Evolutionary conservation across 2,888 invertebrate genomes (phyloP), one percentile per base, ranked within the genome.

Genomic region (Pammene fasciana): DNA sequence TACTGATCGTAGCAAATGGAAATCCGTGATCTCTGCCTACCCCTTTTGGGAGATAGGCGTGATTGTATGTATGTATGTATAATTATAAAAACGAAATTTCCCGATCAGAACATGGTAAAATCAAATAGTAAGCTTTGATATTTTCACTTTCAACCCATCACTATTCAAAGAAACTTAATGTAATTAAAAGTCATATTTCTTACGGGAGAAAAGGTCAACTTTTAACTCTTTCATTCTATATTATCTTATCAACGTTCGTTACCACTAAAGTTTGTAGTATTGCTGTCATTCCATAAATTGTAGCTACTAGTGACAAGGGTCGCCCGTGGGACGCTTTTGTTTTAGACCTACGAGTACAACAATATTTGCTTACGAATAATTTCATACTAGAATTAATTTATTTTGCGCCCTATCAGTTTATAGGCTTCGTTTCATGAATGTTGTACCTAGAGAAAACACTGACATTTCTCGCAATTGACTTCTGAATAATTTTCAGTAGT

Each of bases 331-430:
- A 62, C 61, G 61, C 61, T 62, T 62, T 62, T 50, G 50, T 50
- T 62, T 41, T 18, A 7, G 13, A 41, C 48, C 60, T 36, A 61
- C 43, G 26, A 46, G 50, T 50, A 48, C n/a, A 52, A 52, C 26
- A 62, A 62, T 62, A 62, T 62, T 62, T 62, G 50, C 52, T 62
- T 41, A 62, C 50, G 50, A 62, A 52, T 62, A 62, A 52, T 62
- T 52, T 62, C 50, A 26, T 62, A 52, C n/a, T 52, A 50, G 38
- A 41, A 38, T 41, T 62, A 26, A 62, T 52, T 41, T 52, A 62
- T 52, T 62, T 52, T 62, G 52, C 38, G 41, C 62, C 50, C 50
- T 26, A 52, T 50, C 50, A 41, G 41, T 41, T n/a, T 52, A 62
- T 50, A 18, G 52, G 6, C 41, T 41, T 62, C 13, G 0, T 38